Evolutionary conservation across 2,888 invertebrate species (phyloP).

Genomic region (Ormyrus rosae): DNA sequence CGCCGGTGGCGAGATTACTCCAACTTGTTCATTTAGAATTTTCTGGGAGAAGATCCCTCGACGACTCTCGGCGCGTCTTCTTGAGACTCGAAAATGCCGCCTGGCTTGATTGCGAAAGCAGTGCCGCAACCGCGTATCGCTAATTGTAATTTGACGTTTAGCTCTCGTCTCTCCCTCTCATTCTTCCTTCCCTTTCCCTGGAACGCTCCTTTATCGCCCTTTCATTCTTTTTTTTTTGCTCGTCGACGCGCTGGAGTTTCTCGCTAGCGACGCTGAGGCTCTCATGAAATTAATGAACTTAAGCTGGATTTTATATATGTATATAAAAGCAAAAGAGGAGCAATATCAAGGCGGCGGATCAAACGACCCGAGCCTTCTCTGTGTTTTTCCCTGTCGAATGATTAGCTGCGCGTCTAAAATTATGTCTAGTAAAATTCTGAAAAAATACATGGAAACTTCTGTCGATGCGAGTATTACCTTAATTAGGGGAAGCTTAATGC

Average conservation of each 20-base stretch:
- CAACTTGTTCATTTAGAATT: slow-evolving; percentile 49
- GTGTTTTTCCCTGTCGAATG: slow-evolving; percentile 12
- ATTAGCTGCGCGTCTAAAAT: slow-evolving; percentile 36
- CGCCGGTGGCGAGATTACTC: slow-evolving; percentile 30
- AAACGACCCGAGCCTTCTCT: slow-evolving; percentile 19
- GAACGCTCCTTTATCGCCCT: slow-evolving; percentile 7
- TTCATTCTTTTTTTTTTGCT: slow-evolving; percentile 50
- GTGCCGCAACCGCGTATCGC: slow-evolving; percentile 65
- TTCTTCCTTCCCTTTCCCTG: not conserved
- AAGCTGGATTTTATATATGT: slow-evolving; percentile 64
- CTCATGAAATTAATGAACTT: slow-evolving; percentile 70
- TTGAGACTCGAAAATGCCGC: slow-evolving; percentile 37
- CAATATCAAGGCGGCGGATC: slow-evolving; percentile 39
- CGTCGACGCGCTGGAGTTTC: slow-evolving; percentile 61
- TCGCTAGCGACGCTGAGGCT: slow-evolving; percentile 60
- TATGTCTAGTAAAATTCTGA: slow-evolving; percentile 19
- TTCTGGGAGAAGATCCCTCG: slow-evolving; percentile 43
- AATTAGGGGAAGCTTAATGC: slow-evolving; percentile 10
- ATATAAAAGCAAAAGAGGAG: slow-evolving; percentile 10
- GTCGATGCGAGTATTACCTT: slow-evolving; percentile 13
- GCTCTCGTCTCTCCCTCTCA: slow-evolving; percentile 47
- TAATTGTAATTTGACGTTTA: slow-evolving; percentile 73
- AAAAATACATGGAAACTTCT: slow-evolving; percentile 6
- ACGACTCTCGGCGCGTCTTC: not conserved
- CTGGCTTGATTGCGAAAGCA: slow-evolving; percentile 58